Conservation (phyloP, 2,888 invertebrate genomes). For the Pocota personata region DNA sequence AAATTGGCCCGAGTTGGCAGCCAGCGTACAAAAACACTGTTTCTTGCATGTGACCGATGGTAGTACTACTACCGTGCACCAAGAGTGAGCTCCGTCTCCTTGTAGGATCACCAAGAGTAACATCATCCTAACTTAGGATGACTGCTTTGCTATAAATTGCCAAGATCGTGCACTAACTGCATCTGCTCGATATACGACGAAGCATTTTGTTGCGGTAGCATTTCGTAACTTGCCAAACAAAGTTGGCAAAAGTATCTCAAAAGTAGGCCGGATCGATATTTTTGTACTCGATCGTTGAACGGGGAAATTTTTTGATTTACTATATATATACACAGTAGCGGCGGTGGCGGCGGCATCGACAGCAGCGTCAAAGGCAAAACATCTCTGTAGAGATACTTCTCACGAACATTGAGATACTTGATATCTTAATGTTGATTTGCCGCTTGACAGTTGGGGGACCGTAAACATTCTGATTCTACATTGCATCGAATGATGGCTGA, state of each 20-base stretch:
- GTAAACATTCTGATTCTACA: conserved; percentile 59
- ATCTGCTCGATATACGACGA: conserved; percentile 59
- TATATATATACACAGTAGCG: conserved; percentile 20
- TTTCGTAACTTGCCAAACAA: conserved; percentile 54
- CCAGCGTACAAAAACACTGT: conserved; percentile 25
- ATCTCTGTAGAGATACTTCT: conserved; percentile 31
- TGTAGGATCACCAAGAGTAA: conserved; percentile 50
- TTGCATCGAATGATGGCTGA: conserved; percentile 3
- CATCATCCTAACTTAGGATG: conserved; percentile 66
- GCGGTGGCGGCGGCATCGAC: neutral
- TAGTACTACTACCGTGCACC: neutral
- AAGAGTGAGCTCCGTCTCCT: conserved; percentile 42
- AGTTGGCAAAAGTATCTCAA: conserved; percentile 39
- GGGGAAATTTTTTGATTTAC: conserved; percentile 34
- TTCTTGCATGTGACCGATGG: conserved; percentile 64
- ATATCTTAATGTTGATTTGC: conserved; percentile 61
- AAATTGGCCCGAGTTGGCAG: conserved; percentile 58
- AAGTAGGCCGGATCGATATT: conserved; percentile 68
- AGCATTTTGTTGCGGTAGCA: conserved; percentile 27
- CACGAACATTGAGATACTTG: conserved; percentile 50
- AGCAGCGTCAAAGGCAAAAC: conserved; percentile 6
- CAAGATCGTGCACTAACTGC: conserved; percentile 58
- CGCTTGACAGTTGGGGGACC: conserved; percentile 32
- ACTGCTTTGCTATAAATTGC: conserved; percentile 69
- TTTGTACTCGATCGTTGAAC: neutral